Conservation (phyloP, 2,797 vertebrate genomes). For the Lagocephalus sceleratus region DNA sequence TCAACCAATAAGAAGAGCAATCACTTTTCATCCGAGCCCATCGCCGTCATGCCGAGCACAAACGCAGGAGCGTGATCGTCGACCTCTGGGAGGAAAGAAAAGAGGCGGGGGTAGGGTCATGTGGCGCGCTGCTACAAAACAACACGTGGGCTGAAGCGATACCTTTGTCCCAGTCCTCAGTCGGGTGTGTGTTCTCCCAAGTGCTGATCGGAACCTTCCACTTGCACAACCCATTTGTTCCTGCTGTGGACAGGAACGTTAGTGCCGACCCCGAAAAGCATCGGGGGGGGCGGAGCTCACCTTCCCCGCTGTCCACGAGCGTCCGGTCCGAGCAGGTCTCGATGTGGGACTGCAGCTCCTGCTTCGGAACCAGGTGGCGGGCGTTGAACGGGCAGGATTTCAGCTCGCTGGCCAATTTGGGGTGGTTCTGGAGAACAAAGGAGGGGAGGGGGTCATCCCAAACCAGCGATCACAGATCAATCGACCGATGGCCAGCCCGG, state of each 20-base stretch:
- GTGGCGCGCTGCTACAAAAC: neutral
- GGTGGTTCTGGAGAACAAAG: slow-evolving; percentile 77
- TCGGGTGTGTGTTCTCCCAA: slow-evolving; percentile 71
- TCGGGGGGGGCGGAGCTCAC: slow-evolving; percentile 33
- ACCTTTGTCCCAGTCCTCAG: slow-evolving; percentile 86
- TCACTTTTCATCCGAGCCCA: slow-evolving; percentile 30
- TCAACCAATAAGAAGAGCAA: neutral
- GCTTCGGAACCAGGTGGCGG: slow-evolving; percentile 79
- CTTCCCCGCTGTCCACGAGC: slow-evolving; percentile 13
- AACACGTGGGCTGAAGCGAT: neutral
- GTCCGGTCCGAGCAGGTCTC: slow-evolving; percentile 76
- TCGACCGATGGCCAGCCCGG: too few species aligned
- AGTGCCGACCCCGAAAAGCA: neutral
- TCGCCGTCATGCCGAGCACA: slow-evolving; percentile 59
- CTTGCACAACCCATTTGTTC: slow-evolving; percentile 9
- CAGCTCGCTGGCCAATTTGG: slow-evolving; percentile 77
- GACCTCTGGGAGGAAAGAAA: slow-evolving; percentile 49
- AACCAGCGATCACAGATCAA: too few species aligned
- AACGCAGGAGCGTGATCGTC: slow-evolving; percentile 50
- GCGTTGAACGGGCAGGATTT: slow-evolving; percentile 88
- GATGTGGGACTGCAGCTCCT: slow-evolving; percentile 79
- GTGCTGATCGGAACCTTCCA: slow-evolving; percentile 70
- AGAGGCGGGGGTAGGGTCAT: neutral
- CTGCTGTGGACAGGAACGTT: slow-evolving; percentile 13
- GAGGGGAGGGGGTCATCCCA: neutral